Conservation (phyloP, 2,888 invertebrate species). For the Bembecia ichneumoniformis region DNA sequence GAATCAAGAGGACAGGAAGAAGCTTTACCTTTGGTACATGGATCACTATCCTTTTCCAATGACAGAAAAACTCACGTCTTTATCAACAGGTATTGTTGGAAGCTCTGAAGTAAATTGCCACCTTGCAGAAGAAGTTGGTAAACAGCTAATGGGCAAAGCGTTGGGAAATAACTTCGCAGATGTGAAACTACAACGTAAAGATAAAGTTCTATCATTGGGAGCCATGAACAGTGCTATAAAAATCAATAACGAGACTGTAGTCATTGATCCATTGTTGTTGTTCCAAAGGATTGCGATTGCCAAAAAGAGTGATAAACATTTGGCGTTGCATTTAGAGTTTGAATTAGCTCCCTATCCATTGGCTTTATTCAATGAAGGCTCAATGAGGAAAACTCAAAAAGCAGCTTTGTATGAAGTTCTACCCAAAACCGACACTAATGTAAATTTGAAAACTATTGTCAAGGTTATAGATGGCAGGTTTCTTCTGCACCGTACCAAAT, state of each 20-base stretch:
- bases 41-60: not conserved
- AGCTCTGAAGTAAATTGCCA: slow-evolving; percentile 1
- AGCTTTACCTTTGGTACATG: slow-evolving; percentile 8
- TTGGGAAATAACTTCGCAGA: too few species aligned
- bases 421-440: slow-evolving; percentile 1
- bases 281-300: too few species aligned
- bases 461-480: not conserved
- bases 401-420: slow-evolving; percentile 4
- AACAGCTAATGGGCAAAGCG: slow-evolving; percentile 3
- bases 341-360: too few species aligned
- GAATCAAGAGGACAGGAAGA: slow-evolving; percentile 13
- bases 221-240: too few species aligned
- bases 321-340: too few species aligned
- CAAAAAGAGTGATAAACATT: too few species aligned
- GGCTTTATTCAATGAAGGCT: too few species aligned
- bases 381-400: too few species aligned
- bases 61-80: not conserved
- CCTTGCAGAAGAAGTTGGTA: slow-evolving; percentile 3
- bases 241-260: too few species aligned
- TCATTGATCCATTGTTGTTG: too few species aligned
- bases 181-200: too few species aligned
- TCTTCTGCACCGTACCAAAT: not conserved
- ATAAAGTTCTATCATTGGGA: too few species aligned
- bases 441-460: slow-evolving; percentile 1
- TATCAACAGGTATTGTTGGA: not conserved